phyloP scores from a whole-genome alignment of 2,888 invertebrate species.

The Polymixis flavicincta region DNA sequence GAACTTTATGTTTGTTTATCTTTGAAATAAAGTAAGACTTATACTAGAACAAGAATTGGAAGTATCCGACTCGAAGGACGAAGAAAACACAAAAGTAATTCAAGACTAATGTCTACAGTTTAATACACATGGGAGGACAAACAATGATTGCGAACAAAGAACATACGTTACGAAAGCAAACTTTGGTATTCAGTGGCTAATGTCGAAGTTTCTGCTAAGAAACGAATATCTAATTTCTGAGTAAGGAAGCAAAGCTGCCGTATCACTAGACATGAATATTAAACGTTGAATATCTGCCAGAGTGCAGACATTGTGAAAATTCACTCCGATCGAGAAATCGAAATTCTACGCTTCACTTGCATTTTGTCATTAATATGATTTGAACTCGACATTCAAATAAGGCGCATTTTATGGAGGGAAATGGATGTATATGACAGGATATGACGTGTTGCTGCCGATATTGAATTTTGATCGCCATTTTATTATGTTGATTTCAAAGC shows the following conservation, averaged over 20 bases:
- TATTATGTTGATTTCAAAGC: constrained; percentile 34
- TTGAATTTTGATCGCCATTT: constrained; percentile 44
- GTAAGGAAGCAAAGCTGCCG: constrained; percentile 80
- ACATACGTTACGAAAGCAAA: constrained; percentile 58
- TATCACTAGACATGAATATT: constrained; percentile 83
- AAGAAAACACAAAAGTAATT: constrained; percentile 38
- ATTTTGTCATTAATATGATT: constrained; percentile 85
- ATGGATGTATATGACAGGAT: constrained; percentile 58
- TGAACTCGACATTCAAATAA: constrained; percentile 75
- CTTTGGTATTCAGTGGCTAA: constrained; percentile 71
- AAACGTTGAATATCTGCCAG: constrained; percentile 82
- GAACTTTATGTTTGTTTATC: constrained; percentile 6
- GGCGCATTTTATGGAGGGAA: constrained; percentile 63
- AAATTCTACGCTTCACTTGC: constrained; percentile 83
- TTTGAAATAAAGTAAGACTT: constrained; percentile 2
- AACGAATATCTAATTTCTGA: constrained; percentile 83
- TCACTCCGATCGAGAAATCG: constrained; percentile 82
- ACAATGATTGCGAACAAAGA: constrained; percentile 64
- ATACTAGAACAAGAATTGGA: constrained; percentile 22
- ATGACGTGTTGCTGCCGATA: constrained; percentile 49
- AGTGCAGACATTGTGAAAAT: constrained; percentile 84
- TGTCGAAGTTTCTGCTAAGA: constrained; percentile 75
- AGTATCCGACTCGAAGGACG: neutral
- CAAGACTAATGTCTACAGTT: constrained; percentile 5
- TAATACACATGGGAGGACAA: constrained; percentile 39